Evolutionary conservation across 2,113 vertebrate genomes (phyloP).

Genomic region (Rhabdomys dilectus): DNA sequence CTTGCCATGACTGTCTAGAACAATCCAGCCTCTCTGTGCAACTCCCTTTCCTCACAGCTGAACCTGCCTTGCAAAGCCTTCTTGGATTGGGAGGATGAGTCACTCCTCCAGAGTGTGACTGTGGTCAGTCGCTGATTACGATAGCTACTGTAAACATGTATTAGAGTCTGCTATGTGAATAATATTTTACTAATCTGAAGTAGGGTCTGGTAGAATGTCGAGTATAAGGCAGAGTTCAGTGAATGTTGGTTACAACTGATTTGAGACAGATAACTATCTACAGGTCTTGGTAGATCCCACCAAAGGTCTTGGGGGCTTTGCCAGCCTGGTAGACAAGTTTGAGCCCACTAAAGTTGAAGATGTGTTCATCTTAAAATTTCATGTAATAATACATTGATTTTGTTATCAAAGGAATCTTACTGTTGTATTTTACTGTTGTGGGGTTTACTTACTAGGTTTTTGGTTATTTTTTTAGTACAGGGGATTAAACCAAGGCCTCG

Average conservation of each 20-base stretch:
- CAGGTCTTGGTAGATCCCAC: not conserved
- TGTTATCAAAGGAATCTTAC: not conserved
- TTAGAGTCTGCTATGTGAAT: not conserved
- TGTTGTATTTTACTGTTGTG: not conserved
- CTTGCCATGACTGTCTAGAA: not conserved
- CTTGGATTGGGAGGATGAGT: not conserved
- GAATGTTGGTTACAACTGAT: not conserved
- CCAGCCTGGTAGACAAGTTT: not conserved
- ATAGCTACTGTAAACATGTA: not conserved
- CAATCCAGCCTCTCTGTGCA: not conserved
- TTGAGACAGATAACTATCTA: not conserved
- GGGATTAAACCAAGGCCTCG: not conserved
- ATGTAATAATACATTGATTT: not conserved
- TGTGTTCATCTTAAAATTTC: not conserved
- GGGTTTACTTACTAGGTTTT: not conserved
- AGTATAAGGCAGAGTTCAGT: not conserved
- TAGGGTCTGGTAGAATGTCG: not conserved
- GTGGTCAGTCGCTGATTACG: fast-evolving
- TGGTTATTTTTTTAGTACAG: not conserved
- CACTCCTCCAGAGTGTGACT: not conserved
- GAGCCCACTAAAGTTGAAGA: not conserved
- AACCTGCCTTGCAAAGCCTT: not conserved
- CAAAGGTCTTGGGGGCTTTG: not conserved
- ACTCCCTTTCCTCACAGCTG: not conserved
- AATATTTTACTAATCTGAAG: not conserved